A percentile compares a stretch with the other conserved stretches of the same genome.
Conservation (phyloP, 2,888 invertebrate species). For the Ephialtes manifestator region DNA sequence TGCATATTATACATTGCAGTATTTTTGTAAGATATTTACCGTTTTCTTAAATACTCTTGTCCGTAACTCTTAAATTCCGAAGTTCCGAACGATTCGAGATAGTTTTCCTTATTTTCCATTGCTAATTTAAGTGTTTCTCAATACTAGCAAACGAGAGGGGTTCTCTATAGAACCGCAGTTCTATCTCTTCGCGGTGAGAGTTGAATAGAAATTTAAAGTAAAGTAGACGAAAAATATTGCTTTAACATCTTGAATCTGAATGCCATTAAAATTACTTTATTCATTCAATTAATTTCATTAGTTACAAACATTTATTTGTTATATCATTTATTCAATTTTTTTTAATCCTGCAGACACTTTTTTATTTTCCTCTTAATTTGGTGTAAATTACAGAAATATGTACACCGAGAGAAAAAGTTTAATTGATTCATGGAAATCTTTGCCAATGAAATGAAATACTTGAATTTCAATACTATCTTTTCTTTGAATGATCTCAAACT, state of each 20-base stretch:
- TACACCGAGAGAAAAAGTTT: no score
- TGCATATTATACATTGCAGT: no score
- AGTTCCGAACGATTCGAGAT: background rate
- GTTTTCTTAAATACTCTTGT: no score
- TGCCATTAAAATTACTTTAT: background rate
- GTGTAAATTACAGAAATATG: no score
- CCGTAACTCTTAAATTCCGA: background rate
- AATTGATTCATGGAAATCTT: no score
- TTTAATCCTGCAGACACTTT: background rate
- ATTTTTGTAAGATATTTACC: no score
- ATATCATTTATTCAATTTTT: background rate
- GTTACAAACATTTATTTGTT: background rate
- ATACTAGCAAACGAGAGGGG: background rate
- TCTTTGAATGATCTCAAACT: no score
- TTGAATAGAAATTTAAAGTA: background rate
- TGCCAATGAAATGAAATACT: no score
- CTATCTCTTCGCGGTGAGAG: background rate
- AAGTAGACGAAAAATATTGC: background rate
- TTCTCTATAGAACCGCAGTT: background rate
- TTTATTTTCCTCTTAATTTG: background rate
- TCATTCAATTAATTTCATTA: background rate
- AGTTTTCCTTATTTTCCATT: conserved; percentile 1
- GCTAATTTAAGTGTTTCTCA: background rate
- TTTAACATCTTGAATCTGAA: background rate
- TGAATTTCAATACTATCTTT: no score